Evolutionary conservation across 2,797 vertebrate species (phyloP).

Genomic region (Leptatherina wallacei): DNA sequence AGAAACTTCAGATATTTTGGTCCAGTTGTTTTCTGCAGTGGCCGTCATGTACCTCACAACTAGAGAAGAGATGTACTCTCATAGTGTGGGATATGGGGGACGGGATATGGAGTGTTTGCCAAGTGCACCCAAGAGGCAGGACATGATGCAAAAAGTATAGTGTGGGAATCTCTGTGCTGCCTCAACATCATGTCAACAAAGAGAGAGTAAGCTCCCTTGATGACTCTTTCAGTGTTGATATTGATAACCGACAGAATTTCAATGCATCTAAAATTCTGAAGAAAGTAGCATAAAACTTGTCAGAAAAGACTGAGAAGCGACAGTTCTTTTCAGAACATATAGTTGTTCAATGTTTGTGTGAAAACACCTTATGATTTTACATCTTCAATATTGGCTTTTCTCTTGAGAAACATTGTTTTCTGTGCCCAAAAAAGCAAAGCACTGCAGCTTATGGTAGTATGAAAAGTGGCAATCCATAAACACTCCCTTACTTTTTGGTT

Average conservation of each 20-base stretch:
- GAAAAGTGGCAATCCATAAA: neutral
- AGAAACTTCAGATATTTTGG: neutral
- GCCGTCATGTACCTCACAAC: neutral
- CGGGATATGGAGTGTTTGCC: neutral
- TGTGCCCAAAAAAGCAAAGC: neutral
- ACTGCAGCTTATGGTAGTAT: neutral
- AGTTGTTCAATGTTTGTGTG: neutral
- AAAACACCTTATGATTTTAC: too few relatives aligned
- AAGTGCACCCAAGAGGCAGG: neutral
- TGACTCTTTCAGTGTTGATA: neutral
- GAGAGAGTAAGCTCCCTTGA: neutral
- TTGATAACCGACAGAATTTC: neutral
- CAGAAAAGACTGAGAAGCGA: neutral
- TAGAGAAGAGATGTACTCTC: neutral
- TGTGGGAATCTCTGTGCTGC: neutral
- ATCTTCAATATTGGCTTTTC: neutral
- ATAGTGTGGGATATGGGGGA: neutral
- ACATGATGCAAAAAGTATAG: neutral
- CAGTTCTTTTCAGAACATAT: neutral
- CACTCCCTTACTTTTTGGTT: neutral
- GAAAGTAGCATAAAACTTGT: neutral
- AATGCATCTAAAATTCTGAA: neutral
- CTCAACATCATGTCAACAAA: neutral
- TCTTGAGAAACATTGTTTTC: neutral
- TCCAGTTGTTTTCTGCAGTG: neutral